Evolutionary conservation across 1,140 invertebrate species (phyloP).

Genomic region (Rhagoletis zephyria): DNA sequence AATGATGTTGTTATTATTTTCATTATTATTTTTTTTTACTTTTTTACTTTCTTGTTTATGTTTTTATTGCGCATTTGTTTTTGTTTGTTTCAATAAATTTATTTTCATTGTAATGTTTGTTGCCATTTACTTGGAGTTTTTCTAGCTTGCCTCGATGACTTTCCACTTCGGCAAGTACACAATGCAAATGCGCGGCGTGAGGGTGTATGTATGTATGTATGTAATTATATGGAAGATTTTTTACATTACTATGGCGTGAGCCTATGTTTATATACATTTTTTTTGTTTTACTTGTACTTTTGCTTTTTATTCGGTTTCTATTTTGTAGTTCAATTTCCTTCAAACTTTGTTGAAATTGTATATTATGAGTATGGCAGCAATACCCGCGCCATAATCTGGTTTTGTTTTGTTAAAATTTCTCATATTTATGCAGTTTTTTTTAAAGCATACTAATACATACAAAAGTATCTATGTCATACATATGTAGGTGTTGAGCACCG

Average conservation of each 20-base stretch:
- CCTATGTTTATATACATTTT: neutral
- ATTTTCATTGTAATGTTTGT: constrained; percentile 25
- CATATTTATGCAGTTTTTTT: neutral
- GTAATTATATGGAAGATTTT: too few species aligned
- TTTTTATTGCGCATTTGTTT: neutral
- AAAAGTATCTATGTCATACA: neutral
- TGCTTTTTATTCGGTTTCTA: neutral
- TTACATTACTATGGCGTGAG: neutral
- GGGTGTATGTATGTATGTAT: too few species aligned
- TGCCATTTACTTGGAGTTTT: neutral
- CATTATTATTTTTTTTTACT: constrained; percentile 45
- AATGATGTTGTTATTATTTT: constrained; percentile 54
- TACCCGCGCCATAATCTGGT: neutral
- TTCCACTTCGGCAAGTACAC: constrained; percentile 52
- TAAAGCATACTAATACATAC: too few species aligned
- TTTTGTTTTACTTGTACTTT: neutral
- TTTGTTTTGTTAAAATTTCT: constrained; percentile 28
- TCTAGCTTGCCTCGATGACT: neutral
- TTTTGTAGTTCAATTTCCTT: neutral
- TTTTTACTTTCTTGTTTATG: constrained; percentile 34
- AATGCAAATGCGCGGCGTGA: constrained; percentile 46
- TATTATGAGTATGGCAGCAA: neutral
- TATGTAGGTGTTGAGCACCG: neutral
- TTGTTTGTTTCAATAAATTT: constrained; percentile 24
- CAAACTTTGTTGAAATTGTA: neutral